Evolutionary conservation across 2,797 vertebrate species (phyloP).

Genomic region (Cheracebus regulus): DNA sequence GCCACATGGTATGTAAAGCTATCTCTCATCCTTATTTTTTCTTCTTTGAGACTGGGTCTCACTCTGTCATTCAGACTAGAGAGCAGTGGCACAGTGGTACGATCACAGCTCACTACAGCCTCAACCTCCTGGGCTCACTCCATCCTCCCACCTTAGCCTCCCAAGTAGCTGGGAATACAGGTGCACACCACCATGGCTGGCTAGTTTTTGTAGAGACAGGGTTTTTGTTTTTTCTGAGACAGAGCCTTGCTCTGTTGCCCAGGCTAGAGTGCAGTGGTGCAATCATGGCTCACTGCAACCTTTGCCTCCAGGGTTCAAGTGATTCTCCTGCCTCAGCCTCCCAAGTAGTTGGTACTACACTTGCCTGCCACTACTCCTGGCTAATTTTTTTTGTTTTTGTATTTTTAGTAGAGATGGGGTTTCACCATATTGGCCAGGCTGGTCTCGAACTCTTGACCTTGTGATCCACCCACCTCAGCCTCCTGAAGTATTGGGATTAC

Average conservation of each 20-base stretch:
- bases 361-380: too few relatives aligned
- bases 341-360: too few relatives aligned
- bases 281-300: too few relatives aligned
- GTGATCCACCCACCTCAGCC: background rate
- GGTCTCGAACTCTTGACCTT: background rate
- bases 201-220: background rate
- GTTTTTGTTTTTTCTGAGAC: background rate
- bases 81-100: too few relatives aligned
- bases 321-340: too few relatives aligned
- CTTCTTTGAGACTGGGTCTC: too few relatives aligned
- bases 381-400: too few relatives aligned
- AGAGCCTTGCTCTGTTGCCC: too few relatives aligned
- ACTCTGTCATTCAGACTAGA: too few relatives aligned
- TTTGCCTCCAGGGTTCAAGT: too few relatives aligned
- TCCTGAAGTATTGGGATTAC: background rate
- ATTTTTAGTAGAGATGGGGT: background rate
- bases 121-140: background rate
- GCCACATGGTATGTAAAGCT: fast-evolving
- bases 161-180: background rate
- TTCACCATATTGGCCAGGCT: background rate
- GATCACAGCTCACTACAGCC: background rate
- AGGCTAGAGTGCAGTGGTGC: too few relatives aligned
- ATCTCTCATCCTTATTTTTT: background rate
- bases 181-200: fast-evolving
- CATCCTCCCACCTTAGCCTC: background rate